phyloP scores from a whole-genome alignment of 2,888 invertebrate species.

The Orgyia antiqua region DNA sequence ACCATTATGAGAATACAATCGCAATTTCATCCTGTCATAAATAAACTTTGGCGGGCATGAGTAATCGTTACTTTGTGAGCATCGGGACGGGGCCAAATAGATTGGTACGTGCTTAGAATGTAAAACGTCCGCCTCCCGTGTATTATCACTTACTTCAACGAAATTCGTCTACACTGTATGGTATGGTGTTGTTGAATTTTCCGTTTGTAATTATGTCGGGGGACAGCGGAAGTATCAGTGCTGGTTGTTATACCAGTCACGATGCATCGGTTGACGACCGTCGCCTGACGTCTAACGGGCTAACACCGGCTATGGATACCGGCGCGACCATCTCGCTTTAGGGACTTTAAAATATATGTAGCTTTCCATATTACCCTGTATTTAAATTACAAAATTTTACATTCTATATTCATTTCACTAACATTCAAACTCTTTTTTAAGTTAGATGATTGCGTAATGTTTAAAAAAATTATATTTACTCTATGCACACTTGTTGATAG shows the following conservation, averaged over 20 bases:
- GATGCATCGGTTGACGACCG: constrained; percentile 59
- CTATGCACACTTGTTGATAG: constrained; percentile 1
- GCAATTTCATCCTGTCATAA: constrained; percentile 76
- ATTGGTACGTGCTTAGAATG: constrained; percentile 66
- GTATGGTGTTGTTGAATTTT: constrained; percentile 68
- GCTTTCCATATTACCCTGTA: constrained; percentile 7
- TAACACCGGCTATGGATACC: constrained; percentile 48
- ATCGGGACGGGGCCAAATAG: constrained; percentile 66
- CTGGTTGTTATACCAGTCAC: constrained; percentile 67
- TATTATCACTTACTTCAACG: constrained; percentile 45
- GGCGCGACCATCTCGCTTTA: constrained; percentile 55
- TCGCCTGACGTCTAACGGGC: constrained; percentile 56
- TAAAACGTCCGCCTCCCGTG: constrained; percentile 26
- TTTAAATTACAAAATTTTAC: constrained; percentile 7
- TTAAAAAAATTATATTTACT: too few species aligned
- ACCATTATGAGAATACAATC: constrained; percentile 70
- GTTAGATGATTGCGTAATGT: too few species aligned
- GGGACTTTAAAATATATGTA: constrained; percentile 36
- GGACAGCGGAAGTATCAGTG: constrained; percentile 62
- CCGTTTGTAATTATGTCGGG: constrained; percentile 69
- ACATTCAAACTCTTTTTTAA: too few species aligned
- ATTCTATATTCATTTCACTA: constrained; percentile 3
- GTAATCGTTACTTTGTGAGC: constrained; percentile 72
- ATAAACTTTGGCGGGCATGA: constrained; percentile 68
- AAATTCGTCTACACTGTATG: constrained; percentile 54